A percentile compares a stretch with the other conserved stretches of the same genome.
These are phyloP conservation scores for Cyphomyrmex costatus DNA, from an alignment of 1,140 invertebrate species.

Conservation along the genomic window DNA sequence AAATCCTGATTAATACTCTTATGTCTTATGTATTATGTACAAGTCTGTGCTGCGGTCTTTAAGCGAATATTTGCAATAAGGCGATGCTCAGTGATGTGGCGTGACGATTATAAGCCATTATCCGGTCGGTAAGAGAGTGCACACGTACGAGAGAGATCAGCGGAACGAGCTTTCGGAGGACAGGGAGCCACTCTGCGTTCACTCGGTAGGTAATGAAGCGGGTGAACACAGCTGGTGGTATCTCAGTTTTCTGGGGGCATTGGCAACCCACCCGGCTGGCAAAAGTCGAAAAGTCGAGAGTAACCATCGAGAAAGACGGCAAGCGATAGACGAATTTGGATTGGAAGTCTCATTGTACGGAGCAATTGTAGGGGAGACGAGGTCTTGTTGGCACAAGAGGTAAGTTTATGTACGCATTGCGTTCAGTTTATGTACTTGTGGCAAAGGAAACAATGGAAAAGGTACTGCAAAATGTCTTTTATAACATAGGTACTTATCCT, in stretches of 20 bases:
- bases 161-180: conserved; percentile 84
- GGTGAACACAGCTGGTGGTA: conserved; percentile 99
- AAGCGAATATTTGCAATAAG: neutral
- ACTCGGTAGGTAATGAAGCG: conserved; percentile 91
- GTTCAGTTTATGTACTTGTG: no score
- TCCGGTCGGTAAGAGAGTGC: conserved; percentile 69
- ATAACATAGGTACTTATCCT: no score
- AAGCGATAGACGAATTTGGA: neutral
- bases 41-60: no score
- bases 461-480: no score
- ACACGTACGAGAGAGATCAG: conserved; percentile 36
- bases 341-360: neutral
- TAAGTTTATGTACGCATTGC: no score
- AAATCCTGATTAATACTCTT: no score
- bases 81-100: neutral
- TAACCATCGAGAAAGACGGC: neutral
- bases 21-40: no score
- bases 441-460: no score
- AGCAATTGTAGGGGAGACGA: no score
- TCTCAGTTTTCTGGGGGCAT: conserved; percentile 92
- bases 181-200: conserved; percentile 98
- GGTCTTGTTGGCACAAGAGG: no score
- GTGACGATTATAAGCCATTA: conserved; percentile 28
- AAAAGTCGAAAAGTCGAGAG: neutral
- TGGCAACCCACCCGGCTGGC: conserved; percentile 75